These are phyloP conservation scores for Lepidotrigona ventralis DNA, from an alignment of 1,140 invertebrate species.

Conservation along the genomic window DNA sequence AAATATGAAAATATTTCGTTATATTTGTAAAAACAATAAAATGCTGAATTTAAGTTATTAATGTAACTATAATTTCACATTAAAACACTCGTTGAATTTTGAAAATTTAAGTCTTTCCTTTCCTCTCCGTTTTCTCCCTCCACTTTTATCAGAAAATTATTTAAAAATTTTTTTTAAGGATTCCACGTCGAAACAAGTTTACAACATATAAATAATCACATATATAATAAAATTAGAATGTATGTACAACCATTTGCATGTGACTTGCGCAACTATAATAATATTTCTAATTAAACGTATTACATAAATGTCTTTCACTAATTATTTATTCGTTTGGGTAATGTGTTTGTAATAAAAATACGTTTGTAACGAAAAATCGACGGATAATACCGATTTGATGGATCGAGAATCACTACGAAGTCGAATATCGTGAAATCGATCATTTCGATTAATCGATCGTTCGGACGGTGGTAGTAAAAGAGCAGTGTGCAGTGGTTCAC, in stretches of 20 bases:
- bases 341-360: no score
- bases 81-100: neutral
- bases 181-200: neutral
- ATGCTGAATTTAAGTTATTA: neutral
- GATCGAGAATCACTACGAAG: conserved; percentile 10
- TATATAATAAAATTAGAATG: neutral
- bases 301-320: neutral
- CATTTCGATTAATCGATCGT: conserved; percentile 43
- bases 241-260: neutral
- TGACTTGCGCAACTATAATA: no score
- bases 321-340: neutral
- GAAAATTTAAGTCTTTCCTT: neutral
- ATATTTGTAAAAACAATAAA: neutral
- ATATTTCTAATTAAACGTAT: neutral
- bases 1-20: neutral
- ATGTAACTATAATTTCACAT: neutral
- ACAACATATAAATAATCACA: neutral
- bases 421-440: conserved; percentile 38
- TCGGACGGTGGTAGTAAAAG: conserved; percentile 12
- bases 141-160: neutral
- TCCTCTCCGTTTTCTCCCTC: neutral
- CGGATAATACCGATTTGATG: conserved; percentile 31
- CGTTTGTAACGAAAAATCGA: conserved; percentile 32
- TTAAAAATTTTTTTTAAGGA: neutral
- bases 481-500: conserved; percentile 34